Evolutionary conservation across 2,888 invertebrate genomes (phyloP).

Genomic region (Phoronis australis): DNA sequence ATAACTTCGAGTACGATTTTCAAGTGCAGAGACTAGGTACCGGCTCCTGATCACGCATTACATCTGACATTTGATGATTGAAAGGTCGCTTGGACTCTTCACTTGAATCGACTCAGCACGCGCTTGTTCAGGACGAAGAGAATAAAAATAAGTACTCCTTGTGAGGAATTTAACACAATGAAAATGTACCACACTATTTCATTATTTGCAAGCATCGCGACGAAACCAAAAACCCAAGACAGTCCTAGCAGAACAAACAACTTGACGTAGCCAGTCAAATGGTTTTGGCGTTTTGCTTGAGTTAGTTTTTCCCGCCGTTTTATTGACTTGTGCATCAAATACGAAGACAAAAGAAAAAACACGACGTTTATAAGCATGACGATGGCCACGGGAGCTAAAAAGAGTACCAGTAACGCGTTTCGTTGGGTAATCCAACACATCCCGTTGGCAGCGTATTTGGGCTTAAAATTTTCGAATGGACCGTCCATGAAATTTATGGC

Average conservation of each 20-base stretch:
- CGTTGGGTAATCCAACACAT: neutral
- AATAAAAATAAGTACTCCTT: neutral
- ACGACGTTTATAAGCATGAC: neutral
- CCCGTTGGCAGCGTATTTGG: too few species aligned
- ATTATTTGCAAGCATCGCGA: neutral
- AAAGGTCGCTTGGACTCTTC: too few species aligned
- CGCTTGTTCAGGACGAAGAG: neutral
- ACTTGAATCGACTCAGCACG: too few species aligned
- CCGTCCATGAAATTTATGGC: too few species aligned
- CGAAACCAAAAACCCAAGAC: conserved; percentile 1
- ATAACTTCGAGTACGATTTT: too few species aligned
- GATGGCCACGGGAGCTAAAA: neutral
- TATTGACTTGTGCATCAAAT: neutral
- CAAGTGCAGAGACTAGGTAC: too few species aligned
- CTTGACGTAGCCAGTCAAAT: too few species aligned
- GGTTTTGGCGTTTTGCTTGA: too few species aligned
- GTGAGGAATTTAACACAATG: neutral
- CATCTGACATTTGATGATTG: too few species aligned
- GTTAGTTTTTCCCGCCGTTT: too few species aligned
- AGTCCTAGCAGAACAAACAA: neutral
- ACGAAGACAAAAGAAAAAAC: neutral
- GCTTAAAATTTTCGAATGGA: too few species aligned
- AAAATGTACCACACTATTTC: neutral
- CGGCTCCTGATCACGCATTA: too few species aligned
- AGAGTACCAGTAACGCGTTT: neutral